phyloP scores from a whole-genome alignment of 2,797 vertebrate genomes.

The Chaetophractus vellerosus region DNA sequence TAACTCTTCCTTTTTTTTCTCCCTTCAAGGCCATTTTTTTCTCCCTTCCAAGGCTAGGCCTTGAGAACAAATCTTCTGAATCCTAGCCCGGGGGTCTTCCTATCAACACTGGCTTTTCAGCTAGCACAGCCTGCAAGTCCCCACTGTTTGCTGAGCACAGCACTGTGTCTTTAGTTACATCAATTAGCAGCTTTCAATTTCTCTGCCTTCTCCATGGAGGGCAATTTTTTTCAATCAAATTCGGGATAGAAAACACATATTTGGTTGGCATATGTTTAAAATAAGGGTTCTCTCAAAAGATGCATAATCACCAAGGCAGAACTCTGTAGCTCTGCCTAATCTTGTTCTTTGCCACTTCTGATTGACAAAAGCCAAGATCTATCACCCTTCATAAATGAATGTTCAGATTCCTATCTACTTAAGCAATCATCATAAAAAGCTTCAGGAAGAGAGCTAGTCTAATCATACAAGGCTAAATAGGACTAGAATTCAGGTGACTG shows the following conservation, averaged over 20 bases:
- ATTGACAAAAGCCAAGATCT: slow-evolving; percentile 47
- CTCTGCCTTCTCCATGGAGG: slow-evolving; percentile 12
- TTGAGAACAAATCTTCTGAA: slow-evolving; percentile 27
- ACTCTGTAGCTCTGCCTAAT: slow-evolving; percentile 19
- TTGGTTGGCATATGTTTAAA: slow-evolving; percentile 63
- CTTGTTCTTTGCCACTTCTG: slow-evolving; percentile 43
- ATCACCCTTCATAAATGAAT: slow-evolving; percentile 38
- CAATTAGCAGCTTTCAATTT: slow-evolving; percentile 53
- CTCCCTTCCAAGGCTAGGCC: not conserved
- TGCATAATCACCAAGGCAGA: slow-evolving; percentile 30
- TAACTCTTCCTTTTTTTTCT: not conserved
- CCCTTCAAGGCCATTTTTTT: not conserved
- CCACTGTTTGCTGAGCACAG: slow-evolving; percentile 2
- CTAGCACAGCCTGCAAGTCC: slow-evolving; percentile 6
- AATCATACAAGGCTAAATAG: slow-evolving; percentile 57
- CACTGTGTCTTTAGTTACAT: slow-evolving; percentile 50
- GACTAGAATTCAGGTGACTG: slow-evolving; percentile 30
- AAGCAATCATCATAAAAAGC: slow-evolving; percentile 44
- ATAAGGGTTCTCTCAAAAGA: slow-evolving; percentile 16
- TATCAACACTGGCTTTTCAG: not conserved
- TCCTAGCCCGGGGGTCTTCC: not conserved
- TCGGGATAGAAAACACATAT: slow-evolving; percentile 13
- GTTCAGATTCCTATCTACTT: not conserved
- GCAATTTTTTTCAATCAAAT: slow-evolving; percentile 6
- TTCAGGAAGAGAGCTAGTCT: not conserved